phyloP scores from a whole-genome alignment of 2,797 vertebrate genomes.

The Cottoperca gobio region DNA sequence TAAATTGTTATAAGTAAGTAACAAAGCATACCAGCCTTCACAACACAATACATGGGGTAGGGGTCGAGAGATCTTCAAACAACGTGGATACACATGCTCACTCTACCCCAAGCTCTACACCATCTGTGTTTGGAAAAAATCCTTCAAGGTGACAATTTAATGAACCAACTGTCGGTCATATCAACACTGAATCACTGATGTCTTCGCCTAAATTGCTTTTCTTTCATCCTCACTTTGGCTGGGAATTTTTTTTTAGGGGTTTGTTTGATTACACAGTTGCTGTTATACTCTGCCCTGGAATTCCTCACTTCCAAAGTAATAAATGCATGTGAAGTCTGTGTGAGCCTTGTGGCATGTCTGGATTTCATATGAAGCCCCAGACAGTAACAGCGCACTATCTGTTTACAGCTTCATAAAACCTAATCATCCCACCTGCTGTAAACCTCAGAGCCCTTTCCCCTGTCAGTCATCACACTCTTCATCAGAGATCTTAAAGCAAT shows the following conservation, averaged over 20 bases:
- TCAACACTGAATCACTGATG: constrained; percentile 62
- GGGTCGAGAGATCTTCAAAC: constrained; percentile 30
- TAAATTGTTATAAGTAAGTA: background rate
- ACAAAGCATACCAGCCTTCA: constrained; percentile 26
- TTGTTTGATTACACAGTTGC: constrained; percentile 62
- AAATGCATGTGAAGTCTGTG: constrained; percentile 39
- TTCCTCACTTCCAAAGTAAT: constrained; percentile 54
- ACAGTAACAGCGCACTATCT: constrained; percentile 29
- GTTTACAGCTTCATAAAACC: constrained; percentile 62
- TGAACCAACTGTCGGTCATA: constrained; percentile 76
- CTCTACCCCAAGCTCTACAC: constrained; percentile 35
- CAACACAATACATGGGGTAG: constrained; percentile 24
- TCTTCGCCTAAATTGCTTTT: constrained; percentile 66
- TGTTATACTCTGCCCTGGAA: constrained; percentile 28
- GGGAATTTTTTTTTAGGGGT: constrained; percentile 8
- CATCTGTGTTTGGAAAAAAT: constrained; percentile 60
- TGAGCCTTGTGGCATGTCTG: constrained; percentile 28
- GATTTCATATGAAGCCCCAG: constrained; percentile 38
- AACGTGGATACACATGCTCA: constrained; percentile 37
- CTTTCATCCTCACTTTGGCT: constrained; percentile 59
- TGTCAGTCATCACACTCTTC: background rate
- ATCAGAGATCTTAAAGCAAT: background rate
- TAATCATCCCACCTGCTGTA: constrained; percentile 54
- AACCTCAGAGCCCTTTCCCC: constrained; percentile 17
- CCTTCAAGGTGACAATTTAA: constrained; percentile 74